Evolutionary conservation across 2,797 vertebrate species (phyloP).

Genomic region (Ctenosaura bakeri): DNA sequence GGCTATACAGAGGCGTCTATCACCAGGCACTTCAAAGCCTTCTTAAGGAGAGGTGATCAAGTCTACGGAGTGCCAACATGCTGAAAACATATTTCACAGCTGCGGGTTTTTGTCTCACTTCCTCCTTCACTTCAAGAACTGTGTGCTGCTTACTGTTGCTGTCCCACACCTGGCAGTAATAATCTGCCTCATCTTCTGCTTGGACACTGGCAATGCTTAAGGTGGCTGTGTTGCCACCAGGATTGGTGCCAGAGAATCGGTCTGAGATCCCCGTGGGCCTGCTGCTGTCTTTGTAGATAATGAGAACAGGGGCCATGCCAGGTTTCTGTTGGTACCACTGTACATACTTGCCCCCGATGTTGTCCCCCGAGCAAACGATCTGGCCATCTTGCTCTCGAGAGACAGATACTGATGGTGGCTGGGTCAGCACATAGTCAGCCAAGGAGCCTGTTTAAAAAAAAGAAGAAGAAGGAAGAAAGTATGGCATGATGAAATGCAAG

Average conservation of each 20-base stretch:
- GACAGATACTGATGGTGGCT: neutral
- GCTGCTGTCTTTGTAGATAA: neutral
- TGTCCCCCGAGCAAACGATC: neutral
- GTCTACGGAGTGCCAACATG: too few relatives aligned
- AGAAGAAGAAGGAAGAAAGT: too few relatives aligned
- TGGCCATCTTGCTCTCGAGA: neutral
- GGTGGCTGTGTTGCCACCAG: conserved; percentile 25
- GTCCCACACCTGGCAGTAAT: conserved; percentile 20
- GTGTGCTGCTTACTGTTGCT: neutral
- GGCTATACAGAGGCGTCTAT: too few relatives aligned
- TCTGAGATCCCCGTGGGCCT: neutral
- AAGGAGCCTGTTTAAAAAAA: neutral
- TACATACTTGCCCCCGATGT: neutral
- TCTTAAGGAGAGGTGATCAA: too few relatives aligned
- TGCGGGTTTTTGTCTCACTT: neutral
- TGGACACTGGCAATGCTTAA: neutral
- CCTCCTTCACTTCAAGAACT: neutral
- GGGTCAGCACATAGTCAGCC: neutral
- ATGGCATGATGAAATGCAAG: too few relatives aligned
- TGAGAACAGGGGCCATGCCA: neutral
- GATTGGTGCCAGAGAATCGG: neutral
- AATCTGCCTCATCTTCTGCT: neutral
- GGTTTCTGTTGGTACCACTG: conserved; percentile 66
- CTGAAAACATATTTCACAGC: neutral
- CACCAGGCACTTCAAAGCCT: too few relatives aligned